phyloP scores from a whole-genome alignment of 2,888 invertebrate species.

The Sphaeridia pumilis region DNA sequence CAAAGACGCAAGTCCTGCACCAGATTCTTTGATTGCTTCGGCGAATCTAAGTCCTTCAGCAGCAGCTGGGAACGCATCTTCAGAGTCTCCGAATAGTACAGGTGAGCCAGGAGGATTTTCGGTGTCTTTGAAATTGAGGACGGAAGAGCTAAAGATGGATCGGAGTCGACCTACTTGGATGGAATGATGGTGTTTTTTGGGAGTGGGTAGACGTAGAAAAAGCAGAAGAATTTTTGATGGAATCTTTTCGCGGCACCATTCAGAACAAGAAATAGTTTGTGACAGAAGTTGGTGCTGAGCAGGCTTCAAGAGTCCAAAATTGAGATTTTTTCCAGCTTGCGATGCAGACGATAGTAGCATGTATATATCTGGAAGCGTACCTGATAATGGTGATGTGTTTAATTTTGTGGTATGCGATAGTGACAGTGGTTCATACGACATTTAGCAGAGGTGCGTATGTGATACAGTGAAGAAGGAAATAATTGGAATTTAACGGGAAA shows the following conservation, averaged over 20 bases:
- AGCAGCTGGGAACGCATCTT: background rate
- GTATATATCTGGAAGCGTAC: background rate
- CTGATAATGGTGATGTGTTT: background rate
- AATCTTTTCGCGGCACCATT: no score
- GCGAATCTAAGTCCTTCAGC: background rate
- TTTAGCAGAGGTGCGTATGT: background rate
- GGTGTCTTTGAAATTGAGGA: background rate
- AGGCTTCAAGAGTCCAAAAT: background rate
- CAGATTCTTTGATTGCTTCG: background rate
- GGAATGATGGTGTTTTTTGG: no score
- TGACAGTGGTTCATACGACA: background rate
- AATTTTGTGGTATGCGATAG: background rate
- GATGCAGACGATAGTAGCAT: background rate
- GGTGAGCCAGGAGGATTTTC: background rate
- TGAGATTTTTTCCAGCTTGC: background rate
- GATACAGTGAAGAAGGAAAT: background rate
- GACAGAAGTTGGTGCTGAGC: background rate
- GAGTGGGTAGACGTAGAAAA: background rate
- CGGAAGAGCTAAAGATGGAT: background rate
- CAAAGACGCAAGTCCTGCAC: conserved; percentile 2
- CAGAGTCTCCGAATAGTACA: background rate
- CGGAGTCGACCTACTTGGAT: no score
- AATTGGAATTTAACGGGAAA: background rate
- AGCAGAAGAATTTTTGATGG: background rate
- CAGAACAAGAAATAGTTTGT: no score